phyloP scores from a whole-genome alignment of 2,888 invertebrate species.

The Agrochola macilenta region DNA sequence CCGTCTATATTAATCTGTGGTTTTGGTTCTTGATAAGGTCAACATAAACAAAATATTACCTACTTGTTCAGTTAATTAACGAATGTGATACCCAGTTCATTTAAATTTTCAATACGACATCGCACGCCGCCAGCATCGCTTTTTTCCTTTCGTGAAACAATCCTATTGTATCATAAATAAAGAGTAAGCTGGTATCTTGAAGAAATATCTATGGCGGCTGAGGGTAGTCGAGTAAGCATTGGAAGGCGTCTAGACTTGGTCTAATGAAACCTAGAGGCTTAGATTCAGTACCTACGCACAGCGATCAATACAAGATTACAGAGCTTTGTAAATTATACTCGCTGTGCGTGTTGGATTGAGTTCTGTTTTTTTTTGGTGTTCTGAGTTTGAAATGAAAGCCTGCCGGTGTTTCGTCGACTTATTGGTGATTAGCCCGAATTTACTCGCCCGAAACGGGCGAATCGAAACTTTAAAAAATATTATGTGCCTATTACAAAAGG shows the following conservation, averaged over 20 bases:
- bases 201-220: slow-evolving; percentile 28
- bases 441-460: no score
- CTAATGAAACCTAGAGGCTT: slow-evolving; percentile 37
- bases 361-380: background rate
- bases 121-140: background rate
- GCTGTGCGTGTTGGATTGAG: slow-evolving; percentile 8
- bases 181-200: slow-evolving; percentile 1
- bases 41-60: background rate
- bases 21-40: background rate
- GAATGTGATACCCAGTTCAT: background rate
- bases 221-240: slow-evolving; percentile 17
- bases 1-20: no score
- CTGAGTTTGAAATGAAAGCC: background rate
- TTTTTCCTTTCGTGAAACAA: slow-evolving; percentile 10
- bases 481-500: no score
- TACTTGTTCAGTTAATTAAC: background rate
- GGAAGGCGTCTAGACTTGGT: slow-evolving; percentile 30
- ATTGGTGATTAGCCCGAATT: no score
- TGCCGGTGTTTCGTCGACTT: background rate
- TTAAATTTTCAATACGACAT: slow-evolving; percentile 5
- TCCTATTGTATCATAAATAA: slow-evolving; percentile 26
- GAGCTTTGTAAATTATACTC: slow-evolving; percentile 30
- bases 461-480: no score
- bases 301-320: slow-evolving; percentile 54
- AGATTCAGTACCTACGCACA: slow-evolving; percentile 11